Base-by-base conservation (phyloP, 2,888 invertebrate genomes). In the Leptinotarsa rubiginosa region DNA sequence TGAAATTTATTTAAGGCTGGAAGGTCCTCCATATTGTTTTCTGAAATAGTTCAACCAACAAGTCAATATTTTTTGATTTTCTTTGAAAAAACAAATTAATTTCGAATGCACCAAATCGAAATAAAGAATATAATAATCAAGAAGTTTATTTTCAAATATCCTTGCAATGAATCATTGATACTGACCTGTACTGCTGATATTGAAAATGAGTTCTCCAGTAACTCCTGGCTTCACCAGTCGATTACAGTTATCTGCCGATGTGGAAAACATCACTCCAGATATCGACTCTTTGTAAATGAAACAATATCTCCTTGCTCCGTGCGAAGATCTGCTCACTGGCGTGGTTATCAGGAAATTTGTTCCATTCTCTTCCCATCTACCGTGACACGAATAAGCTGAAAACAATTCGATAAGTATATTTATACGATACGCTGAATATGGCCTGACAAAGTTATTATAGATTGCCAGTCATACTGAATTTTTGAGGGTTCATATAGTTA, bases 341-440 rank as follows among this genome's bases (percentile, higher is more conserved):
- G 94, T 94, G 72, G 94, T 93, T 86, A 96, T 95, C 81, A 96
- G 92, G 88, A 94, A 96, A 85, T 94, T 94, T 71, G 95, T 95
- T 79, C 94, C 95, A 86, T 94, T 94, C 87, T 96, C 96, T 84
- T 94, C 92, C 96, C 96, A 96, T 65, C 94, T 92, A 69, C 96
- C 96, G 87, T 96, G 96, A 87, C 96, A 96, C 56, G 95, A 94
- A 89, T 96, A 96, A 75, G 95, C 96, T 96, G 89, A 20, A 87
- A 87, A 70, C 66, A 56, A 62, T 62, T 62, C 7, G 10, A 25
- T 62, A 10, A 41, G 41, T 41, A 41, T 41, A 41, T 41, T 41
- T 10, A 10, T 41, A 41, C 10, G 41, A 41, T 10, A 41, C 12
- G 10, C 41, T 41, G 41, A 41, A 41, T 41, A 41, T 10, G 41